A percentile compares a stretch with the other conserved stretches of the same genome.
These are phyloP conservation scores for Triplophysa yarkandensis DNA, from an alignment of 2,797 vertebrate species.

Conservation along the genomic window DNA sequence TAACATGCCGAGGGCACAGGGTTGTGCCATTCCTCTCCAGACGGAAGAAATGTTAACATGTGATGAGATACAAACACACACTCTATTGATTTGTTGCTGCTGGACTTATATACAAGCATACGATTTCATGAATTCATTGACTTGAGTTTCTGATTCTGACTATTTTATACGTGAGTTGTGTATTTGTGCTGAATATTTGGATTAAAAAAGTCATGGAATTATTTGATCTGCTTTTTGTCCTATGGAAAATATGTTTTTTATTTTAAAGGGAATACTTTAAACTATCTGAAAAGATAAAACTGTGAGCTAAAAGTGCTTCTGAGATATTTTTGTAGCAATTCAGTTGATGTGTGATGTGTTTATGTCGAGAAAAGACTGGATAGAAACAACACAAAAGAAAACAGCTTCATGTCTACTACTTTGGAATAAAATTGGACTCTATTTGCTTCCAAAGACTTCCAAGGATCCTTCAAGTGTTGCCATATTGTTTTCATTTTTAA, in stretches of 20 bases:
- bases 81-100: slow-evolving; percentile 10
- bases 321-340: slow-evolving; percentile 19
- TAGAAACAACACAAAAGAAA: too few relatives aligned
- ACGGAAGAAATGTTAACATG: slow-evolving; percentile 22
- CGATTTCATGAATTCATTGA: neutral
- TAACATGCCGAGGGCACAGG: slow-evolving; percentile 39
- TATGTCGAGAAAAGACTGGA: neutral
- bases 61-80: neutral
- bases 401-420: too few relatives aligned
- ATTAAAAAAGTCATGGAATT: neutral
- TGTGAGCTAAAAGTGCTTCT: slow-evolving; percentile 1
- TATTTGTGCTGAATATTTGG: too few relatives aligned
- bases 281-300: neutral
- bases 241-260: neutral
- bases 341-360: slow-evolving; percentile 2
- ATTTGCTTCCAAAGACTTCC: too few relatives aligned
- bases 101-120: neutral
- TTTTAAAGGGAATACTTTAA: neutral
- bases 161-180: neutral
- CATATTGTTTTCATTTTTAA: too few relatives aligned
- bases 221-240: neutral
- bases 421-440: too few relatives aligned
- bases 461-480: too few relatives aligned
- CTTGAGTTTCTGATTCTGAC: neutral
- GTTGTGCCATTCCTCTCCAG: slow-evolving; percentile 8